A percentile compares a stretch with the other conserved stretches of the same genome.
phyloP scores from a whole-genome alignment of 2,113 vertebrate genomes.

The Scomber colias region DNA sequence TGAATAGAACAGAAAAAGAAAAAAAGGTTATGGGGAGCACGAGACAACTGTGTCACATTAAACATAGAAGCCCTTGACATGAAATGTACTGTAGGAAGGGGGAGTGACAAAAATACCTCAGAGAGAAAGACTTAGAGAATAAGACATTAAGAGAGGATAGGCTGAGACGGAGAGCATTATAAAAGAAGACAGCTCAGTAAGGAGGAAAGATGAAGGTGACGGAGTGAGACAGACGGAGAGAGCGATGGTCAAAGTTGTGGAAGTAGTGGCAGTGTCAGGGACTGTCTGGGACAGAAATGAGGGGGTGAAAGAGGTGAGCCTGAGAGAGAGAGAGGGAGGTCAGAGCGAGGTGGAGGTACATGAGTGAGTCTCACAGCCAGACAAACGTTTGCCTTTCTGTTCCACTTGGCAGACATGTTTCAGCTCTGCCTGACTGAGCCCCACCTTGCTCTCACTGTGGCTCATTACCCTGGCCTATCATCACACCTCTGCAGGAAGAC shows the following conservation, averaged over 20 bases:
- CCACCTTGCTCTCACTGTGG: conserved; percentile 69
- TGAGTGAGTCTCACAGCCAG: conserved; percentile 44
- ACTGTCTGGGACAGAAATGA: conserved; percentile 26
- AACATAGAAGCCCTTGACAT: conserved; percentile 23
- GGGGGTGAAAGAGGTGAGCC: conserved; percentile 26
- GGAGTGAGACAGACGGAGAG: conserved; percentile 29
- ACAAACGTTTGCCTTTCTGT: conserved; percentile 66
- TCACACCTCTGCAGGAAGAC: conserved; percentile 53
- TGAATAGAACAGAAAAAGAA: neutral
- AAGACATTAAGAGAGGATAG: conserved; percentile 30
- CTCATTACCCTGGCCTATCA: conserved; percentile 75
- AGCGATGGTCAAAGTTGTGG: conserved; percentile 50
- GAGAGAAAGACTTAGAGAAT: conserved; percentile 19
- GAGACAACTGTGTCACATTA: conserved; percentile 37
- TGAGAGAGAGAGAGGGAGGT: conserved; percentile 39
- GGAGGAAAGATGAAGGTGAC: conserved; percentile 54
- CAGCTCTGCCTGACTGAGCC: conserved; percentile 69
- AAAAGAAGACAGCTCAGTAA: conserved; percentile 47
- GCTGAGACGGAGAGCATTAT: conserved; percentile 19
- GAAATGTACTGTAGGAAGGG: neutral
- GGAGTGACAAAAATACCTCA: conserved; percentile 18
- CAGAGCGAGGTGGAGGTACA: conserved; percentile 26
- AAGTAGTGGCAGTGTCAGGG: conserved; percentile 38
- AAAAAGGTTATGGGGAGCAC: neutral
- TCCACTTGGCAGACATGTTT: conserved; percentile 70